Evolutionary conservation across 37 sponge, comb jelly and placozoan genomes (phyloP).

Genomic region (Diacarnus erythraeanus): DNA sequence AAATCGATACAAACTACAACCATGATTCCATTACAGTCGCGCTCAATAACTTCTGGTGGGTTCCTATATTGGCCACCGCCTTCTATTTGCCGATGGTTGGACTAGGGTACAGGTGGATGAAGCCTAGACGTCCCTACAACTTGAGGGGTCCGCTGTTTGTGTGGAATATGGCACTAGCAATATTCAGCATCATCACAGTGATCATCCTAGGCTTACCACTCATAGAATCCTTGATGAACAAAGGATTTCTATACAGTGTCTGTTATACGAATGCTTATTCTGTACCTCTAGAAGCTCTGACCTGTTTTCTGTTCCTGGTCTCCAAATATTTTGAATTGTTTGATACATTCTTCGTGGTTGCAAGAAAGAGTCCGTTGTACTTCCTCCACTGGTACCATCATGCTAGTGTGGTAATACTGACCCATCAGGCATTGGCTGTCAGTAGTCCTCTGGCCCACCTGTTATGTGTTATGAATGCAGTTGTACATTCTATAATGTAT

Average conservation of each 20-base stretch:
- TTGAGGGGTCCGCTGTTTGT: constrained; percentile 41
- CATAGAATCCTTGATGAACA: too few relatives aligned
- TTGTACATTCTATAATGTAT: constrained; percentile 83
- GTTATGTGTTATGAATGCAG: constrained; percentile 63
- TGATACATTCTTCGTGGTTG: constrained; percentile 77
- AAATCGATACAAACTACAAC: too few relatives aligned
- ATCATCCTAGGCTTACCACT: constrained; percentile 9
- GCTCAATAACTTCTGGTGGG: not conserved
- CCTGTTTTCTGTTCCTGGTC: constrained; percentile 50
- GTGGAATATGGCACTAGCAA: constrained; percentile 59
- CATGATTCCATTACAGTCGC: too few relatives aligned
- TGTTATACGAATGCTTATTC: constrained; percentile 20
- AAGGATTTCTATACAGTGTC: constrained; percentile 27
- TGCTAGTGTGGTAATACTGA: constrained; percentile 43
- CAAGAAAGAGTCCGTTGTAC: constrained; percentile 62
- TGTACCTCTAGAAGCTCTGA: constrained; percentile 1
- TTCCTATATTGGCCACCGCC: not conserved
- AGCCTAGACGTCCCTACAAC: constrained; percentile 6
- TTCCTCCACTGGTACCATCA: constrained; percentile 92
- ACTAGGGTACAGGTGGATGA: constrained; percentile 49
- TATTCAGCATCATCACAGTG: constrained; percentile 43
- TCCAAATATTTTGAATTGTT: constrained; percentile 72
- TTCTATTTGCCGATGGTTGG: constrained; percentile 46
- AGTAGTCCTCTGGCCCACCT: constrained; percentile 27
- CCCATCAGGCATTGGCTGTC: constrained; percentile 34